These are phyloP conservation scores for Dendrolimus pini DNA, from an alignment of 2,888 invertebrate genomes.

Conservation along the genomic window DNA sequence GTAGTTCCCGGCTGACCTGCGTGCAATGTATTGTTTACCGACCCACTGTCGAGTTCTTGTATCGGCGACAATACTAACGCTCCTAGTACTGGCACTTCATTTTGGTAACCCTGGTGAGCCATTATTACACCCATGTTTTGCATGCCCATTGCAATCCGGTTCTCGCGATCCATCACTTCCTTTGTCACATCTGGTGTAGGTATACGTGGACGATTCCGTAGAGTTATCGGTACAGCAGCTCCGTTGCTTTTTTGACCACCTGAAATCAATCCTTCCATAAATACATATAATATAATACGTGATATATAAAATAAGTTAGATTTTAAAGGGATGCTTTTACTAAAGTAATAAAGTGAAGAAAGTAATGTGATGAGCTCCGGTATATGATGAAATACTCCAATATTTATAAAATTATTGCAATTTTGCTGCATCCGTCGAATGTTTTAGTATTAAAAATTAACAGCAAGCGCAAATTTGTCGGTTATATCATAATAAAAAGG, in stretches of 20 bases:
- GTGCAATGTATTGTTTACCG: slow-evolving; percentile 84
- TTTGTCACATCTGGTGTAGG: slow-evolving; percentile 93
- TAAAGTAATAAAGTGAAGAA: too few relatives aligned
- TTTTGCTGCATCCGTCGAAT: too few relatives aligned
- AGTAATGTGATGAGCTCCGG: too few relatives aligned
- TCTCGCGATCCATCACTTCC: slow-evolving; percentile 84
- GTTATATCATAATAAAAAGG: too few relatives aligned
- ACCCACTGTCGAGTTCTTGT: slow-evolving; percentile 87
- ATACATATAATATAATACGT: too few relatives aligned
- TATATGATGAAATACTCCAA: too few relatives aligned
- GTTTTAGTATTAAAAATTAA: too few relatives aligned
- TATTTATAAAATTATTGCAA: too few relatives aligned
- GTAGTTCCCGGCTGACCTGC: slow-evolving; percentile 84
- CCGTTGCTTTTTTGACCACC: slow-evolving; percentile 84
- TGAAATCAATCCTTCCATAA: slow-evolving; percentile 25
- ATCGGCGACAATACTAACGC: slow-evolving; percentile 88
- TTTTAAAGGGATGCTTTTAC: too few relatives aligned
- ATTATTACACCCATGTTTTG: slow-evolving; percentile 81
- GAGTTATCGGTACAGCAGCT: slow-evolving; percentile 78
- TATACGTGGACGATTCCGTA: slow-evolving; percentile 89
- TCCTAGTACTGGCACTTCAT: slow-evolving; percentile 84
- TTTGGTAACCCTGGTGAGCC: slow-evolving; percentile 79
- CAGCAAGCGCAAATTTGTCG: too few relatives aligned
- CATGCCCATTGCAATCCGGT: slow-evolving; percentile 75
- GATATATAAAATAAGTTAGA: too few relatives aligned